phyloP scores from a whole-genome alignment of 1,140 invertebrate genomes.

The Leptopilina boulardi region DNA sequence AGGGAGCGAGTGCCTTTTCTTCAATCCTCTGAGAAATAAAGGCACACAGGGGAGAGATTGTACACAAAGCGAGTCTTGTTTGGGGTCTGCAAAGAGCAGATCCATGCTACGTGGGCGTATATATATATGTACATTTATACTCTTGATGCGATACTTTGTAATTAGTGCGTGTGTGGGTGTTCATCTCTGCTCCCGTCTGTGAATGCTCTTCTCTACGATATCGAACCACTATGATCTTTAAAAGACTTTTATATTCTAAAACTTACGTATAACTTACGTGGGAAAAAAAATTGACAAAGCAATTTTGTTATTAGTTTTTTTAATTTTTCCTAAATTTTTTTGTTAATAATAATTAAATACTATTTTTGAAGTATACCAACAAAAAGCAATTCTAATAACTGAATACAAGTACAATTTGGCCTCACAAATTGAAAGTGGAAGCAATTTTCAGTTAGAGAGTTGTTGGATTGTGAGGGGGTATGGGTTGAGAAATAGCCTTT shows the following conservation, averaged over 20 bases:
- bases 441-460: slow-evolving; percentile 15
- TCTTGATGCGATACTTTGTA: slow-evolving; percentile 62
- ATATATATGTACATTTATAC: too few species aligned
- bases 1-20: slow-evolving; percentile 65
- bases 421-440: slow-evolving; percentile 16
- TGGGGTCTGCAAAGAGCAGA: slow-evolving; percentile 59
- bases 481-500: neutral
- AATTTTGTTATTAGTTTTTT: too few species aligned
- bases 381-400: slow-evolving; percentile 6
- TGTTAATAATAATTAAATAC: too few species aligned
- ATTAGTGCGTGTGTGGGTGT: slow-evolving; percentile 58
- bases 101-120: slow-evolving; percentile 44
- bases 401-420: neutral
- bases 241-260: slow-evolving; percentile 45
- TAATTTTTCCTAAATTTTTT: too few species aligned
- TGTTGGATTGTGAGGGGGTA: neutral
- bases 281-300: neutral
- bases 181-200: slow-evolving; percentile 36
- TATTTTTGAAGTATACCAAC: too few species aligned
- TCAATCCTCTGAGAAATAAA: slow-evolving; percentile 60
- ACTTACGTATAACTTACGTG: neutral
- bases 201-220: slow-evolving; percentile 46
- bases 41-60: slow-evolving; percentile 55
- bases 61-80: slow-evolving; percentile 64
- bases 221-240: slow-evolving; percentile 59